Evolutionary conservation across 2,888 invertebrate species (phyloP).

Genomic region (Diarsia mendica): DNA sequence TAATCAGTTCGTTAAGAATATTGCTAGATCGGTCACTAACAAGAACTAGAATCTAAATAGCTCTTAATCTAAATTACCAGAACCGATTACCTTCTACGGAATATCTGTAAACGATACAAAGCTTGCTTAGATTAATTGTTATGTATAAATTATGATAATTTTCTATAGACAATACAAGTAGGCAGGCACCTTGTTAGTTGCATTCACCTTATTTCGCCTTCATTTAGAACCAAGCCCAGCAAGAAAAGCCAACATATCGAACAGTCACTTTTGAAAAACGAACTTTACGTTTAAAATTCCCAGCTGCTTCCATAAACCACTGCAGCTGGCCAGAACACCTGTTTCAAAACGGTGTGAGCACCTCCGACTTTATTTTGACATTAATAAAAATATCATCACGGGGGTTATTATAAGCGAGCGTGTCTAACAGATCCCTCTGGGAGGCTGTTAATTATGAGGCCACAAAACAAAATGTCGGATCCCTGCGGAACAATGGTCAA

Average conservation of each 20-base stretch:
- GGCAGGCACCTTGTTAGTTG: conserved; percentile 1
- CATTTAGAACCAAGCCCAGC: neutral
- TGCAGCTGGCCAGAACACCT: conserved; percentile 42
- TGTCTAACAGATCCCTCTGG: conserved; percentile 89
- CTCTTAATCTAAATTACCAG: conserved; percentile 32
- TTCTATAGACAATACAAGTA: conserved; percentile 24
- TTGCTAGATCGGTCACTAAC: neutral
- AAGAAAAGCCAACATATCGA: neutral
- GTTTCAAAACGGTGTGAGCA: conserved; percentile 78
- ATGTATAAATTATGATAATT: conserved; percentile 52
- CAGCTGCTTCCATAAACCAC: conserved; percentile 14
- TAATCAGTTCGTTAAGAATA: neutral
- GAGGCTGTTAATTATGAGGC: conserved; percentile 89
- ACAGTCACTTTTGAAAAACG: conserved; percentile 14
- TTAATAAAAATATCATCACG: conserved; percentile 90
- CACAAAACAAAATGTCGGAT: conserved; percentile 87
- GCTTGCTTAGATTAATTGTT: conserved; percentile 43
- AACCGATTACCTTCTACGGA: conserved; percentile 45
- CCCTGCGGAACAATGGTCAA: conserved; percentile 85
- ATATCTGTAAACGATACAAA: conserved; percentile 49
- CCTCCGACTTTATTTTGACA: conserved; percentile 87
- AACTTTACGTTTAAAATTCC: conserved; percentile 2
- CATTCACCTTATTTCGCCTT: conserved; percentile 22
- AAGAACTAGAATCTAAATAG: conserved; percentile 11
- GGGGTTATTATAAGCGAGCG: conserved; percentile 89